phyloP scores from a whole-genome alignment of 2,113 vertebrate species.

The Nipponia nippon region DNA sequence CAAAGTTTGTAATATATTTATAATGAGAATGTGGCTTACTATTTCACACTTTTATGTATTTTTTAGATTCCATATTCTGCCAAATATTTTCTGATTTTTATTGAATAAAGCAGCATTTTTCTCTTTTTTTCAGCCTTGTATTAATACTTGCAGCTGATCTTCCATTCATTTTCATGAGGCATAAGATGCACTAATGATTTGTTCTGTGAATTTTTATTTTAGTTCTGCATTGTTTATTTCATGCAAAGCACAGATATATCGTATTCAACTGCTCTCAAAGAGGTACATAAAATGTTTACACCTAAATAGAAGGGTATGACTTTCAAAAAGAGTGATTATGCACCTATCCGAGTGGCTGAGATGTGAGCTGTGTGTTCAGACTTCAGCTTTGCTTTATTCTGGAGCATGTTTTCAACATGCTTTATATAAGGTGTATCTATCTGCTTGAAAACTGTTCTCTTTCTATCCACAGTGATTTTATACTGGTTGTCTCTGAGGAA shows the following conservation, averaged over 20 bases:
- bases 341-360: accelerated
- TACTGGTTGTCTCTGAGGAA: neutral
- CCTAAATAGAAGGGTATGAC: neutral
- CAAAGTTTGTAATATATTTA: neutral
- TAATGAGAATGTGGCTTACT: neutral
- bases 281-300: neutral
- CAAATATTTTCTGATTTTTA: neutral
- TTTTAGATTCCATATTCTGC: neutral
- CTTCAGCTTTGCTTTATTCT: neutral
- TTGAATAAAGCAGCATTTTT: neutral
- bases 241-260: neutral
- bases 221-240: neutral
- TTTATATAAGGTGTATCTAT: neutral
- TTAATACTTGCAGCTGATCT: neutral
- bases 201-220: neutral
- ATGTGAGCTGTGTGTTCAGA: neutral
- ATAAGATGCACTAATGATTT: neutral
- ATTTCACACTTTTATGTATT: neutral
- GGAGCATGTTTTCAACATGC: neutral
- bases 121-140: neutral
- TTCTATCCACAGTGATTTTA: neutral
- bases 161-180: neutral
- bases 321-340: neutral
- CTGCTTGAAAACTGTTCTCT: neutral
- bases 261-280: neutral